Percentiles rank a stretch among this genome's conserved stretches.
Evolutionary conservation across 2,888 invertebrate genomes (phyloP).

Genomic region (Pristionchus maxplancki): DNA sequence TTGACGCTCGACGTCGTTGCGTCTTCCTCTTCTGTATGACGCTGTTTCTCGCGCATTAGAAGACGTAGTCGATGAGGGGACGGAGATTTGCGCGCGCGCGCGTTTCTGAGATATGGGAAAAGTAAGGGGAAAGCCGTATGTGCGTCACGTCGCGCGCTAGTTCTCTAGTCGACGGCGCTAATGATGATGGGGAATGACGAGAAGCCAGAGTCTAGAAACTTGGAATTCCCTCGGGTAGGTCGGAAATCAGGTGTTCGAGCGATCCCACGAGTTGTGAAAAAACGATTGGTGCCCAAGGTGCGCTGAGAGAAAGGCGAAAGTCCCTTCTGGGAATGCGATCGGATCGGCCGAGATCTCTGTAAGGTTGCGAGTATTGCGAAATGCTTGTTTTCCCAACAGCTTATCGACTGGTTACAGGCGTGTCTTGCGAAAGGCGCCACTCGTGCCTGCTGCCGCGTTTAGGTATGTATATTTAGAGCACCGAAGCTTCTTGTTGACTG

Average conservation of each 20-base stretch:
- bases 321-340: neutral
- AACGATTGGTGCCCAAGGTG: neutral
- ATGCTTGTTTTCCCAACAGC: neutral
- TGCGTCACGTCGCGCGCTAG: conserved; percentile 3
- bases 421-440: neutral
- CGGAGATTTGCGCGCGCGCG: neutral
- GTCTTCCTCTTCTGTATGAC: neutral
- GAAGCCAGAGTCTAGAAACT: neutral
- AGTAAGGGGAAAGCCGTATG: neutral
- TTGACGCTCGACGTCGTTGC: neutral
- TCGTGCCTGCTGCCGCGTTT: neutral
- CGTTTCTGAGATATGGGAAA: neutral
- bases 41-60: conserved; percentile 34
- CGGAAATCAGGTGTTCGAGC: neutral
- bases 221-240: neutral
- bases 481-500: conserved; percentile 18
- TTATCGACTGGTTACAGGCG: neutral
- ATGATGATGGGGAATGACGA: neutral
- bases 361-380: neutral
- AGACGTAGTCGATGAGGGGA: neutral
- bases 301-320: neutral
- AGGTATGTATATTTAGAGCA: conserved; percentile 12
- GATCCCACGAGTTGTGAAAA: neutral
- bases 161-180: neutral
- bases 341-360: neutral